Conservation (phyloP, 2,113 vertebrate species). For the Otolemur garnettii region DNA sequence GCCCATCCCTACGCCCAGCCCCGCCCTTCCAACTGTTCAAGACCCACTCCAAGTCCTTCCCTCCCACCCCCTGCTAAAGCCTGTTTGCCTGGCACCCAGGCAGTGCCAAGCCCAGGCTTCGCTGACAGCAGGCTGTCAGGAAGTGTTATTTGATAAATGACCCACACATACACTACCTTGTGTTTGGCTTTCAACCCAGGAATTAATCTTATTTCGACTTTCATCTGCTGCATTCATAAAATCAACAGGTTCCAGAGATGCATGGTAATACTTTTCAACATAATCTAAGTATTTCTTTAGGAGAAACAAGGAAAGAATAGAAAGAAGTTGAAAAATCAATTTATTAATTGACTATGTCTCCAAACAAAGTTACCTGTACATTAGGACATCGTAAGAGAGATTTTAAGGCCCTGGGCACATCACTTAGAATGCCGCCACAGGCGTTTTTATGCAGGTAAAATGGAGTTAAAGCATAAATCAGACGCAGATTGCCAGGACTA, state of each 20-base stretch:
- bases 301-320: slow-evolving; percentile 68
- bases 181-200: slow-evolving; percentile 93
- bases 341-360: background rate
- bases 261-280: slow-evolving; percentile 91
- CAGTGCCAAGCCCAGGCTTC: background rate
- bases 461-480: background rate
- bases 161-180: slow-evolving; percentile 87
- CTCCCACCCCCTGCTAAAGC: background rate
- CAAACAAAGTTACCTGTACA: background rate
- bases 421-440: background rate
- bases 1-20: fast-evolving
- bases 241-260: slow-evolving; percentile 90
- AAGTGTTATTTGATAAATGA: background rate
- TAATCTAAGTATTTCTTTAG: slow-evolving; percentile 90
- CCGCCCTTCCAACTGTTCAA: background rate
- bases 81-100: fast-evolving
- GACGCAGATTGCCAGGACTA: background rate
- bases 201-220: slow-evolving; percentile 92
- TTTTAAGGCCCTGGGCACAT: background rate
- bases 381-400: background rate
- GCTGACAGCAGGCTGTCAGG: background rate
- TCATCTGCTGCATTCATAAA: slow-evolving; percentile 90
- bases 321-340: slow-evolving; percentile 49
- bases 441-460: background rate
- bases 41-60: background rate